Base-by-base conservation (phyloP, 2,888 invertebrate species). In the Drosophila merina region DNA sequence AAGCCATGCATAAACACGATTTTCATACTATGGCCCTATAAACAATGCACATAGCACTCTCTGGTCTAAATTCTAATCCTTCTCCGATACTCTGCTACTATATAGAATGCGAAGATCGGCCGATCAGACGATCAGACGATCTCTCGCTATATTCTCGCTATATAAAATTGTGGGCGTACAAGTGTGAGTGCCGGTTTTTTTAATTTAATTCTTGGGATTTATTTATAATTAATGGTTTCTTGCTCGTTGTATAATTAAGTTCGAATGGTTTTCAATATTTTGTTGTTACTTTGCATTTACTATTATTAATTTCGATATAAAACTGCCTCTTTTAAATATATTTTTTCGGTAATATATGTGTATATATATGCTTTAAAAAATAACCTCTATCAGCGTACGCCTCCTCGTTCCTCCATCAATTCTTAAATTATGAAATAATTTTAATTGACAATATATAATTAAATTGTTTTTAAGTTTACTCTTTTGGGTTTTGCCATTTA, bases 231-330 rank as follows among this genome's bases (percentile, higher is more conserved):
- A 62, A 66, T 64, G 49, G 73, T 78, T 74, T 60, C 67, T 80
- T 77, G 74, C 75, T 89, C 90, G 90, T 90, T 89, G 90, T 89
- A 89, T 89, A 86, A 86, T 89, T 90, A 89, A 90, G 89, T 90
- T 90, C 87, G 89, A 90, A 90, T 90, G 79, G 77, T 80, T 89
- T 88, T 83, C 82, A 84, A 83, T 84, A 79, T 75, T 83, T 83
- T 85, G 69, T 70, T 80, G 78, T 76, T 75, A 77, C 55, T 73
- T 57, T 57, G 60, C 63, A 36, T 70, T 82, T 63, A 78, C 83
- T 83, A 85, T 76, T 64, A 74, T 83, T 83, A 79, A 74, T 85
- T 83, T 84, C 80, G 75, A 85, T 82, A 85, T 83, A 84, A 86
- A 84, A 86, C 79, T 78, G 76, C 73, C 75, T 83, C 75, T 71